Evolutionary conservation across 2,797 vertebrate species (phyloP).

Genomic region (Myotis planiceps): DNA sequence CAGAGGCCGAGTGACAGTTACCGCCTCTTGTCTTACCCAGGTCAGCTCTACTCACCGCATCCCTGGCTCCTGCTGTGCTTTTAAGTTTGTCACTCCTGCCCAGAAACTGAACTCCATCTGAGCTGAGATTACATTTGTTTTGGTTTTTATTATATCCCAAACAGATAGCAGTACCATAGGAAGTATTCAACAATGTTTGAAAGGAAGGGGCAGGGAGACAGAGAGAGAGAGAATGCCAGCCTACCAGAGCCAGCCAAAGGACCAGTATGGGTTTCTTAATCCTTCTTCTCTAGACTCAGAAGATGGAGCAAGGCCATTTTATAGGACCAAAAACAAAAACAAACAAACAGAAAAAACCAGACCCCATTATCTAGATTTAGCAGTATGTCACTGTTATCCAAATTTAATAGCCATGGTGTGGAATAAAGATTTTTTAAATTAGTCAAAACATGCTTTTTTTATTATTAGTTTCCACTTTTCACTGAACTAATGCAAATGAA

Average conservation of each 20-base stretch:
- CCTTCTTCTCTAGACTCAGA: background rate
- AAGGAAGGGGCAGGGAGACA: background rate
- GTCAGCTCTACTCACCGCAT: background rate
- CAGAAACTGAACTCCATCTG: background rate
- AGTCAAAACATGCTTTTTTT: background rate
- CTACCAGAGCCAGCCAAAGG: background rate
- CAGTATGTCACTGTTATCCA: background rate
- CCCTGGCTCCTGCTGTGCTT: background rate
- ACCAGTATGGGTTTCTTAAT: background rate
- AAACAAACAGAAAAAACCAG: background rate
- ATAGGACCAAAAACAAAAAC: background rate
- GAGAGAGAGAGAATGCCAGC: background rate
- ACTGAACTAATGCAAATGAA: background rate
- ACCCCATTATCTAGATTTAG: background rate
- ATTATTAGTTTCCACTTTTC: background rate
- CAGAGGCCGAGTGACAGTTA: background rate
- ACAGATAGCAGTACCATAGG: background rate
- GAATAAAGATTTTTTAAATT: background rate
- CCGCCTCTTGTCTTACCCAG: background rate
- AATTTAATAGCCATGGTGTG: background rate
- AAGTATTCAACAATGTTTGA: background rate
- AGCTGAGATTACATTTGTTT: background rate
- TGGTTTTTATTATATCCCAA: background rate
- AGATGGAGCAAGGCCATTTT: background rate
- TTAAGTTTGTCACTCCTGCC: background rate